Evolutionary conservation across 1,140 invertebrate genomes (phyloP).

Genomic region (Theocolax elegans): DNA sequence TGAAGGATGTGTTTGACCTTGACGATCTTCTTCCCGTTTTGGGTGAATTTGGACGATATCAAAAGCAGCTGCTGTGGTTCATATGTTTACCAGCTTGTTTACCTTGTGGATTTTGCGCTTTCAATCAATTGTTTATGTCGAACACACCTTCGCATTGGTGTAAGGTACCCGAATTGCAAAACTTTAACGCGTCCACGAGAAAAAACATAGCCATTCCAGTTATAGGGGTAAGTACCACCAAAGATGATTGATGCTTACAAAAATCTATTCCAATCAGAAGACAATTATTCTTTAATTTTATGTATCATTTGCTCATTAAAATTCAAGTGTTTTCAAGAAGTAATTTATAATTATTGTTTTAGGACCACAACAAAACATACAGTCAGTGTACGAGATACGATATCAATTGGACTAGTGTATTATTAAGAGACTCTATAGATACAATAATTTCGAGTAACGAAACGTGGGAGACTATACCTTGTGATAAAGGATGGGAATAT

Average conservation of each 20-base stretch:
- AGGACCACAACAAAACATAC: constrained; percentile 65
- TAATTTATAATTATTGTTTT: not conserved
- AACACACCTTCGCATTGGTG: constrained; percentile 86
- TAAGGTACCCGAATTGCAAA: constrained; percentile 73
- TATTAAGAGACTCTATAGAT: constrained; percentile 48
- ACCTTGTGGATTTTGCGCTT: constrained; percentile 89
- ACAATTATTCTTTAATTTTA: too few species aligned
- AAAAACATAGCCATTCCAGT: constrained; percentile 75
- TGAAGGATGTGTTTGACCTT: constrained; percentile 75
- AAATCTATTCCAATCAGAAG: too few species aligned
- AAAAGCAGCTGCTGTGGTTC: constrained; percentile 86
- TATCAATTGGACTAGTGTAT: constrained; percentile 76
- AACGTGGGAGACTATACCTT: constrained; percentile 75
- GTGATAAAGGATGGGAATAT: constrained; percentile 84
- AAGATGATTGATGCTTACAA: too few species aligned
- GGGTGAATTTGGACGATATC: constrained; percentile 88
- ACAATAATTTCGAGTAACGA: constrained; percentile 63
- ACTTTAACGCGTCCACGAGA: constrained; percentile 68
- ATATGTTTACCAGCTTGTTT: constrained; percentile 88
- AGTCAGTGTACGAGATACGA: constrained; percentile 76
- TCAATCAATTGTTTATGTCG: constrained; percentile 90
- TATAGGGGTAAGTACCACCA: constrained; percentile 50
- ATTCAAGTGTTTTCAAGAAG: not conserved
- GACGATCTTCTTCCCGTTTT: constrained; percentile 86
- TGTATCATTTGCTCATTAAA: not conserved